These are phyloP conservation scores for Nemapogon koenigi DNA, from an alignment of 2,888 invertebrate genomes.

Conservation along the genomic window DNA sequence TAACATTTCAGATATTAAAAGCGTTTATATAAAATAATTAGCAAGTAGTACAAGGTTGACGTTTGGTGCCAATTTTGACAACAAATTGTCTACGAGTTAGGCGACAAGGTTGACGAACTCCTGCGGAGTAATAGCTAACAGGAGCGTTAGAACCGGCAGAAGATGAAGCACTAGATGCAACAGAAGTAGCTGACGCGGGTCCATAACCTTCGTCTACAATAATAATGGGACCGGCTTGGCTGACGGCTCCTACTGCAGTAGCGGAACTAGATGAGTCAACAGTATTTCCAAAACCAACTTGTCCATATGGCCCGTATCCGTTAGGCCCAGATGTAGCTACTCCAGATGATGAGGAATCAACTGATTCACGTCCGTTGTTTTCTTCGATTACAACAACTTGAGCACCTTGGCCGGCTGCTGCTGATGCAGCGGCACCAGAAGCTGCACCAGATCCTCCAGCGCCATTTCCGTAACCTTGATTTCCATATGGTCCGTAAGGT, in stretches of 20 bases:
- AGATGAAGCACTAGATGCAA: neutral
- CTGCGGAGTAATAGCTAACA: neutral
- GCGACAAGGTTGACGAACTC: constrained; percentile 11
- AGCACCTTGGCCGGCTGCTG: constrained; percentile 6
- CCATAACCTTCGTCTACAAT: neutral
- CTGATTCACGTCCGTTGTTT: neutral
- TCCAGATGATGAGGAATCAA: neutral
- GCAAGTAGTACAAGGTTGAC: constrained; percentile 32
- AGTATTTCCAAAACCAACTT: neutral
- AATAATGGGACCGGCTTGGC: neutral
- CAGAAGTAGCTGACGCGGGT: constrained; percentile 1
- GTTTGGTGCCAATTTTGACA: constrained; percentile 32
- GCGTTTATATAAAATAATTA: constrained; percentile 21
- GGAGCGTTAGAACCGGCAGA: neutral
- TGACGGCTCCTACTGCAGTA: constrained; percentile 9
- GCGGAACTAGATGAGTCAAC: constrained; percentile 8
- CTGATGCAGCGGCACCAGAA: constrained; percentile 3
- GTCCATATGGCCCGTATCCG: neutral
- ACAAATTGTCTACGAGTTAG: constrained; percentile 23
- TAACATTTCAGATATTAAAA: too few relatives aligned
- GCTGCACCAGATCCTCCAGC: constrained; percentile 7
- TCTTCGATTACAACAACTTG: neutral
- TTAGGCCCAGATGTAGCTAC: neutral
- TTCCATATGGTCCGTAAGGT: too few relatives aligned
- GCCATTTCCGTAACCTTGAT: constrained; percentile 4